Evolutionary conservation across 2,797 vertebrate genomes (phyloP).

Genomic region (Pangasius krempfi): DNA sequence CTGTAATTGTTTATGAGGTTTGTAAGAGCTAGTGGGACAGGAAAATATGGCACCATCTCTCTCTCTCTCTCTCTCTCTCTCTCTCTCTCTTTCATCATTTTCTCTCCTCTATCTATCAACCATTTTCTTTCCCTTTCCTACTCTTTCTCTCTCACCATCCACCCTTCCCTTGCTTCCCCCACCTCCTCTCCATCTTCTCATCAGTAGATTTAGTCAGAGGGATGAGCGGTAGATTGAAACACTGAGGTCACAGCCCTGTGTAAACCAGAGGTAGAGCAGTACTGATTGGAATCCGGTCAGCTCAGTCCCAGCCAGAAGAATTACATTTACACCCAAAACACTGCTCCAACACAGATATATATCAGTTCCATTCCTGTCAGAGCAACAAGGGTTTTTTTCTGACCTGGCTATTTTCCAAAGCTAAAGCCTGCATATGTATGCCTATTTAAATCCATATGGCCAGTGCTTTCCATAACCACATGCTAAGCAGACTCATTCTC

Average conservation of each 20-base stretch:
- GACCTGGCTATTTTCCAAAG: conserved; percentile 21
- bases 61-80: conserved; percentile 11
- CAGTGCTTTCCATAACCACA: not conserved
- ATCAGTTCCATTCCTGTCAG: conserved; percentile 22
- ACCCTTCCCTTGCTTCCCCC: not conserved
- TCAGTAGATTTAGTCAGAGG: conserved; percentile 28
- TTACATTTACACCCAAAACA: not conserved
- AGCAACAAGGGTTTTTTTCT: conserved; percentile 15
- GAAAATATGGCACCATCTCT: conserved; percentile 29
- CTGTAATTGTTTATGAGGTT: conserved; percentile 66
- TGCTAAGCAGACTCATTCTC: conserved; percentile 13
- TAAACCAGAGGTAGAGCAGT: conserved; percentile 44
- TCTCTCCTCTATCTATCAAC: not conserved
- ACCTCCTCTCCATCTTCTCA: conserved; percentile 18
- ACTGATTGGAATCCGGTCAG: conserved; percentile 32
- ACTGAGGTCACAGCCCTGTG: conserved; percentile 32
- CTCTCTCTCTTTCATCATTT: not conserved
- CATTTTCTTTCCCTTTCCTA: not conserved
- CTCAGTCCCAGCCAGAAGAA: conserved; percentile 32
- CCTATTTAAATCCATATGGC: conserved; percentile 20
- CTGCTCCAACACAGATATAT: conserved; percentile 4
- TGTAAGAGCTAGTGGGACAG: conserved; percentile 57
- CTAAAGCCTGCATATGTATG: conserved; percentile 25
- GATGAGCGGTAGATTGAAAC: conserved; percentile 40
- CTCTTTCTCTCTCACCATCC: not conserved